Conservation (phyloP, 1,140 invertebrate species). For the Rhopalosiphum maidis region DNA sequence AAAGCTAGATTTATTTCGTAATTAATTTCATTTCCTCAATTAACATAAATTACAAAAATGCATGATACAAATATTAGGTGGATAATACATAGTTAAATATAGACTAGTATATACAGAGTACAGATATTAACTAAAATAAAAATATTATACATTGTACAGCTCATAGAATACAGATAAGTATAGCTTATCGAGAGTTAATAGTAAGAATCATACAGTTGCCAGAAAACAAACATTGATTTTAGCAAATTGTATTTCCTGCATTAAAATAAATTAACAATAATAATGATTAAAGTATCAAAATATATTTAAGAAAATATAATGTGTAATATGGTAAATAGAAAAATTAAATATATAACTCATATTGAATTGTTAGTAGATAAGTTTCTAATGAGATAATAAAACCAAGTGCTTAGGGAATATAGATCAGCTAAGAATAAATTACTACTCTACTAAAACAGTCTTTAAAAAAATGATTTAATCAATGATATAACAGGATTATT, state of each 20-base stretch:
- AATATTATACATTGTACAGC: no score
- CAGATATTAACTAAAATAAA: not conserved
- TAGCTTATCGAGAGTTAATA: not conserved
- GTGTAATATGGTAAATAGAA: not conserved
- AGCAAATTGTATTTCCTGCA: not conserved
- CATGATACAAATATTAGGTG: not conserved
- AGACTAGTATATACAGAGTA: not conserved
- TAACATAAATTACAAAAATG: not conserved
- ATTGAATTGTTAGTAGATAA: not conserved
- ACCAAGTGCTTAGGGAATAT: not conserved
- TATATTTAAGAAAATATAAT: slow-evolving; percentile 1
- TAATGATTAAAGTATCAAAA: not conserved
- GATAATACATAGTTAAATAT: not conserved
- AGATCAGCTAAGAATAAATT: not conserved
- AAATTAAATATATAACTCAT: not conserved
- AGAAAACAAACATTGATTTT: not conserved
- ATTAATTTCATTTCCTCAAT: not conserved
- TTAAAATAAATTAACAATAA: not conserved
- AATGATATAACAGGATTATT: slow-evolving; percentile 10
- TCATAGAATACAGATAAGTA: not conserved
- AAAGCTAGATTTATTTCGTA: not conserved
- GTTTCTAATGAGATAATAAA: not conserved
- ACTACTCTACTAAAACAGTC: slow-evolving; percentile 1
- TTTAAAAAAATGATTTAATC: not conserved
- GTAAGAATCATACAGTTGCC: not conserved